Evolutionary conservation across 2,113 vertebrate species (phyloP).

Genomic region (Passer montanus): DNA sequence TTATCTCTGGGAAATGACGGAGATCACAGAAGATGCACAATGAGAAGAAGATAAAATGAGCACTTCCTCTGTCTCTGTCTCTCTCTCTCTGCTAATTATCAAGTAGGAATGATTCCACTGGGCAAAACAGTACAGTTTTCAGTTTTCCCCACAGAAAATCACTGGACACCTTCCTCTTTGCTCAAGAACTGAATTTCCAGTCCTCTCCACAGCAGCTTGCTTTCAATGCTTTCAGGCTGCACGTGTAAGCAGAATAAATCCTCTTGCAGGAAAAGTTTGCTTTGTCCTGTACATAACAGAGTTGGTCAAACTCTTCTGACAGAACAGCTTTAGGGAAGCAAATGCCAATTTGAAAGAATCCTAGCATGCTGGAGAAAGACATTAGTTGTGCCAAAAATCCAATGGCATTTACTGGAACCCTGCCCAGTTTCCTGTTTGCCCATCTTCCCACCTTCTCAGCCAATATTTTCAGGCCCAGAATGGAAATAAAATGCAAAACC

Average conservation of each 20-base stretch:
- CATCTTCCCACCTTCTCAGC: neutral
- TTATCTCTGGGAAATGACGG: neutral
- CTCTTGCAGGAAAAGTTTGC: neutral
- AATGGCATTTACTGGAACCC: neutral
- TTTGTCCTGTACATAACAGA: neutral
- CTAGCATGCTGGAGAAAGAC: neutral
- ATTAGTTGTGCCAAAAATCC: neutral
- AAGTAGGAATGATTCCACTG: neutral
- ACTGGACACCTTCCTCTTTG: neutral
- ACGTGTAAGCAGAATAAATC: neutral
- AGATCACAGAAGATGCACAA: rapidly evolving
- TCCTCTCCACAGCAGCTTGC: neutral
- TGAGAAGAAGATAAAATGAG: neutral
- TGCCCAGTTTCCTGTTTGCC: neutral
- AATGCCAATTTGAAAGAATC: neutral
- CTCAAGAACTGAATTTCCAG: neutral
- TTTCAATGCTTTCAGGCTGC: neutral
- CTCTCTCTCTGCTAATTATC: neutral
- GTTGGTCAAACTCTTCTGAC: neutral
- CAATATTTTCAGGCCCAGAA: neutral
- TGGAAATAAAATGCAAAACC: neutral
- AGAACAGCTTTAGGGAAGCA: neutral
- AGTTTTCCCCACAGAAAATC: neutral
- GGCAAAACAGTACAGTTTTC: neutral
- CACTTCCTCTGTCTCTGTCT: no score